These are phyloP conservation scores for Macrotis lagotis DNA, from an alignment of 2,113 vertebrate genomes.

Conservation along the genomic window DNA sequence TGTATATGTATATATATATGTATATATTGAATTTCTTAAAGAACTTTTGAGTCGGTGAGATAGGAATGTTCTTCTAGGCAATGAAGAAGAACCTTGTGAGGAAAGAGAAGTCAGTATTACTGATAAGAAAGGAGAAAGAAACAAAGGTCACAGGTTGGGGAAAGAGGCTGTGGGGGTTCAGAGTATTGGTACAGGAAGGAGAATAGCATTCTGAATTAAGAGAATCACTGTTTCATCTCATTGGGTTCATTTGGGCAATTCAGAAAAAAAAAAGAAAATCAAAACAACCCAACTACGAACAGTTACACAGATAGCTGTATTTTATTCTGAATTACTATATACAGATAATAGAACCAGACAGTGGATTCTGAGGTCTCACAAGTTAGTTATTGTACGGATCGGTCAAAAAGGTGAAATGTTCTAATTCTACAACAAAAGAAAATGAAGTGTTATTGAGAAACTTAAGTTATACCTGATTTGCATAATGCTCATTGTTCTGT, in stretches of 20 bases:
- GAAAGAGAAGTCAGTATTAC: not conserved
- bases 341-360: not conserved
- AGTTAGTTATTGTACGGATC: not conserved
- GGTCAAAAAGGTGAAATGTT: not conserved
- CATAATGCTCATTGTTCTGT: not conserved
- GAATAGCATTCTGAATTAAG: not conserved
- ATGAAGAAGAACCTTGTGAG: not conserved
- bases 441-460: not conserved
- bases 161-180: not conserved
- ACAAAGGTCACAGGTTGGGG: not conserved
- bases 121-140: not conserved
- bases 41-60: not conserved
- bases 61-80: not conserved
- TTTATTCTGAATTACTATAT: not conserved
- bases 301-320: not conserved
- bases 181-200: not conserved
- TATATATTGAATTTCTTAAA: not conserved
- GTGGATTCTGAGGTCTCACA: not conserved
- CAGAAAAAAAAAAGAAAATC: not conserved
- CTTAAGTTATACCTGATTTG: not conserved
- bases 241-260: not conserved
- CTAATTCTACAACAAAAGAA: not conserved
- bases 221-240: not conserved
- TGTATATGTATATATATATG: too few species aligned
- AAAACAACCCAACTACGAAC: too few species aligned